Conservation (phyloP, 2,113 vertebrate species). For the Numenius arquata region DNA sequence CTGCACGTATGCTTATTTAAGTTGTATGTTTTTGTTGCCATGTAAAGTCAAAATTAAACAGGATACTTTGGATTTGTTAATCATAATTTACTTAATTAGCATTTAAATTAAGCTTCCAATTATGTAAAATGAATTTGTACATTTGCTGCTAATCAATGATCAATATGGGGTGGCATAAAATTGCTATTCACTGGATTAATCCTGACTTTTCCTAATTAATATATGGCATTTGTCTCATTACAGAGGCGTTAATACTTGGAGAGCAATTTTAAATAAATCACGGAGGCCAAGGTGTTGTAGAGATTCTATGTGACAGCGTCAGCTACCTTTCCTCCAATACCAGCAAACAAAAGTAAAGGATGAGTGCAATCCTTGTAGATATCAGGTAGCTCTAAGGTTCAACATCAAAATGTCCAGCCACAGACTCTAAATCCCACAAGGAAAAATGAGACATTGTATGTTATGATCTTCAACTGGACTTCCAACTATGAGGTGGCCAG, state of each 20-base stretch:
- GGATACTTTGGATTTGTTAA: not conserved
- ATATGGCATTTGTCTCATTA: not conserved
- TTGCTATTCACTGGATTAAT: not conserved
- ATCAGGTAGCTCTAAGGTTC: not conserved
- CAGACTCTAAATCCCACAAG: not conserved
- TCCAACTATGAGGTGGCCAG: not conserved
- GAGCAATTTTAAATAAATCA: not conserved
- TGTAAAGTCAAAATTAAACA: not conserved
- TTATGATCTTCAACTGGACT: not conserved
- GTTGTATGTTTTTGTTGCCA: not conserved
- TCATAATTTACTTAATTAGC: not conserved
- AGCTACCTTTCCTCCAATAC: not conserved
- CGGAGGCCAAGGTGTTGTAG: not conserved
- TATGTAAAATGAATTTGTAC: not conserved
- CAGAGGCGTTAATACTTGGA: not conserved
- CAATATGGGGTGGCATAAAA: not conserved
- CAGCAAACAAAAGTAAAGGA: not conserved
- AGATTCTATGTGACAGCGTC: not conserved
- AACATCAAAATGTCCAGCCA: not conserved
- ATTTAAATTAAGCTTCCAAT: not conserved
- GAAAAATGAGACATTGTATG: not conserved
- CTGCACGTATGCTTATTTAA: not conserved
- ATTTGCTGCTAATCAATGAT: not conserved
- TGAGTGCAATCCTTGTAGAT: not conserved
- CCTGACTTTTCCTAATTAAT: not conserved